These are phyloP conservation scores for Crotophaga sulcirostris DNA, from an alignment of 2,113 vertebrate genomes.

Conservation along the genomic window DNA sequence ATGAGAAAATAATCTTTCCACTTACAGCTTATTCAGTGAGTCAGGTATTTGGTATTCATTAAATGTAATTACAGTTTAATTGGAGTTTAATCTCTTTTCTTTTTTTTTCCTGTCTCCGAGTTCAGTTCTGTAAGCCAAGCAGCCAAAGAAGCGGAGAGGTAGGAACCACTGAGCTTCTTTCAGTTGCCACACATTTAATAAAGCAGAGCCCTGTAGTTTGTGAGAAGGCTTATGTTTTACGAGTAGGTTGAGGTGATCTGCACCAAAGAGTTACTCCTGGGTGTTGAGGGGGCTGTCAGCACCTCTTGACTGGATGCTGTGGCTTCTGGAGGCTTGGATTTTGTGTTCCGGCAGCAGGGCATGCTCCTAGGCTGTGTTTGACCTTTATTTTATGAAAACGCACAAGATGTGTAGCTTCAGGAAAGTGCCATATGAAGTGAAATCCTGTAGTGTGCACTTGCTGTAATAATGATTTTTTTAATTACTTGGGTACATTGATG, in stretches of 20 bases:
- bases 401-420: slow-evolving; percentile 2
- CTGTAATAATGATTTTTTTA: slow-evolving; percentile 63
- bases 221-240: not conserved
- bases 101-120: not conserved
- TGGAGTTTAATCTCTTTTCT: slow-evolving; percentile 75
- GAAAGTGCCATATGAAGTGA: slow-evolving; percentile 2
- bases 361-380: not conserved
- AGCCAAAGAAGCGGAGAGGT: not conserved
- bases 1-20: slow-evolving; percentile 79
- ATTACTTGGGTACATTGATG: slow-evolving; percentile 64
- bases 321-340: not conserved
- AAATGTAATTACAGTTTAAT: slow-evolving; percentile 83
- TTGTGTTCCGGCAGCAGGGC: not conserved
- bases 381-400: slow-evolving; percentile 19
- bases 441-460: slow-evolving; percentile 35
- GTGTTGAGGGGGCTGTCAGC: not conserved
- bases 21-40: slow-evolving; percentile 74
- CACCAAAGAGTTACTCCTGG: not conserved
- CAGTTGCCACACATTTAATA: not conserved
- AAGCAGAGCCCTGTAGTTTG: not conserved
- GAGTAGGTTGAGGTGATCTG: not conserved
- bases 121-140: slow-evolving; percentile 37
- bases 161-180: not conserved
- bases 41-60: slow-evolving; percentile 84
- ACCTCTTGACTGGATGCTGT: not conserved